A percentile compares a stretch with the other conserved stretches of the same genome.
Conservation (phyloP, 2,888 invertebrate species). For the Epinotia brunnichana region DNA sequence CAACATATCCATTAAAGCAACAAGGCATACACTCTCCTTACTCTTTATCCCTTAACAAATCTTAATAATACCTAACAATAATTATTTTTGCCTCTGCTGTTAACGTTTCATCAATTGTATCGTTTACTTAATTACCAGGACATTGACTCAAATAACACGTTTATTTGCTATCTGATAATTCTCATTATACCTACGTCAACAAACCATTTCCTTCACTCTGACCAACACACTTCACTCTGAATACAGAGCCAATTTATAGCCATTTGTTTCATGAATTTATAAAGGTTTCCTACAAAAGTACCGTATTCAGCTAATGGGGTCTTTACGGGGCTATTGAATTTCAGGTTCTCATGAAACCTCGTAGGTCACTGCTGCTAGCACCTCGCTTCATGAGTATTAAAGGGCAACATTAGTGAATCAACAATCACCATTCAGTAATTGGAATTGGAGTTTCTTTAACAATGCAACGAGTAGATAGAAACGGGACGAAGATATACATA, state of each 20-base stretch:
- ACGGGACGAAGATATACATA: not conserved
- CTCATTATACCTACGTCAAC: not conserved
- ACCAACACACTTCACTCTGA: not conserved
- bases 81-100: constrained; percentile 5
- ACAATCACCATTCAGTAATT: not conserved
- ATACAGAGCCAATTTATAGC: constrained; percentile 15
- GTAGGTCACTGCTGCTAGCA: constrained; percentile 20
- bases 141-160: not conserved
- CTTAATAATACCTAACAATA: constrained; percentile 37
- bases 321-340: constrained; percentile 26
- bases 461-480: not conserved
- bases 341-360: constrained; percentile 8
- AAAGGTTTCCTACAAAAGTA: constrained; percentile 27
- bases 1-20: constrained; percentile 39
- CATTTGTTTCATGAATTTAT: constrained; percentile 28
- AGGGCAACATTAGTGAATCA: not conserved
- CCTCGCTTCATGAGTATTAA: not conserved
- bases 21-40: constrained; percentile 40
- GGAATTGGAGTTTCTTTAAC: not conserved
- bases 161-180: not conserved
- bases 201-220: too few relatives aligned
- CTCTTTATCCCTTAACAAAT: constrained; percentile 31
- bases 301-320: constrained; percentile 33
- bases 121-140: constrained; percentile 21
- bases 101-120: constrained; percentile 11